Percentiles rank a stretch among this genome's conserved stretches.
phyloP scores from a whole-genome alignment of 2,888 invertebrate genomes.

The Tetranychus truncatus region DNA sequence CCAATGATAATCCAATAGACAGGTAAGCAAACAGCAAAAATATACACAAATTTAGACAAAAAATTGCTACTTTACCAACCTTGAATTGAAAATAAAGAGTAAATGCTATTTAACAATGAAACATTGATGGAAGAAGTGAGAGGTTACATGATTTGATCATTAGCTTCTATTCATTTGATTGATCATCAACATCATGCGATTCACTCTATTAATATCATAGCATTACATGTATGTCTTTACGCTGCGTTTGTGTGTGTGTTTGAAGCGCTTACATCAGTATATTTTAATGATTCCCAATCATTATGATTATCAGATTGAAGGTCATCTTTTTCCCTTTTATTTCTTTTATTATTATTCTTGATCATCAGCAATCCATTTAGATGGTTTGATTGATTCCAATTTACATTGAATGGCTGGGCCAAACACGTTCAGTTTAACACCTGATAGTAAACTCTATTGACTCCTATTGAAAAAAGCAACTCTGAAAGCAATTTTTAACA shows the following conservation, averaged over 20 bases:
- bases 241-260: background rate
- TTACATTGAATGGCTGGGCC: too few species aligned
- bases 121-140: too few species aligned
- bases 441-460: too few species aligned
- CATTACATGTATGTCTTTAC: background rate
- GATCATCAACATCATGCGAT: background rate
- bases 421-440: too few species aligned
- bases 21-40: background rate
- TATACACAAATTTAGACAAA: too few species aligned
- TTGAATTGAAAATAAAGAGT: too few species aligned
- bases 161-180: background rate
- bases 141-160: background rate
- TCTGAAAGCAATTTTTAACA: too few species aligned
- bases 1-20: background rate
- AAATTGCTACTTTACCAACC: too few species aligned
- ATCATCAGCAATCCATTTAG: background rate
- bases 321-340: background rate
- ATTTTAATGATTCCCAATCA: background rate
- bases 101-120: too few species aligned
- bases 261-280: background rate
- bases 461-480: too few species aligned
- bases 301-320: background rate
- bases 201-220: background rate
- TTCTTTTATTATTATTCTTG: background rate
- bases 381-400: too few species aligned